Evolutionary conservation across 2,888 invertebrate species (phyloP), one percentile per base, ranked within the genome.

Genomic region (Zelleria hepariella): DNA sequence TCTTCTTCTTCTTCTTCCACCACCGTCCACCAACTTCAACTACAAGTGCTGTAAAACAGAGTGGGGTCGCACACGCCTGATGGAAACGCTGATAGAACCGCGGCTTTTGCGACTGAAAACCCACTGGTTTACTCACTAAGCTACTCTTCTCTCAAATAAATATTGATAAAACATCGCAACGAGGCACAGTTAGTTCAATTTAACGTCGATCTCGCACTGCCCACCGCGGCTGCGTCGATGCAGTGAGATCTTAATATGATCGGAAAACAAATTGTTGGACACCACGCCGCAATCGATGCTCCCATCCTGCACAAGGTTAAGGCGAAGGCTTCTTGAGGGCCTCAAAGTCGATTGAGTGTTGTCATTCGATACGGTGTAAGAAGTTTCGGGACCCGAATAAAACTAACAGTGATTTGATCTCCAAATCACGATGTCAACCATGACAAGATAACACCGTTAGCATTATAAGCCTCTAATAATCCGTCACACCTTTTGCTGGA

Each of bases 131-230:
- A 10, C 32, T 6, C 15, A 7, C 32, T 32, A 32, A 42, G 32
- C n/a, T 42, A 15, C 32, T 15, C 2, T 15, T 10, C 32, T 15
- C 10, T 42, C 32, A 15, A 42, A 42, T 42, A 42, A 42, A 42
- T 42, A 42, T 42, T 42, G 32, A 42, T 42, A 42, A 42, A 42
- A 42, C 32, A 42, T 42, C 1, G 32, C 15, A 42, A 42, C 32
- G 10, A 42, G 55, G 69, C 78, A 80, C 84, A 77, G 85, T 81
- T 83, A 83, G 72, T 75, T 70, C 81, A 80, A 84, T 84, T 80
- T 78, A 75, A 66, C 66, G 57, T 66, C 65, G 63, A 48, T 57
- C 25, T 49, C 18, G 57, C 48, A 24, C 26, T 48, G n/a, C 47
- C 24, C n/a, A 48, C 67, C 63, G 65, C 66, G 64, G 66, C 26